Evolutionary conservation across 2,113 vertebrate genomes (phyloP).

Genomic region (Scytalopus superciliaris): DNA sequence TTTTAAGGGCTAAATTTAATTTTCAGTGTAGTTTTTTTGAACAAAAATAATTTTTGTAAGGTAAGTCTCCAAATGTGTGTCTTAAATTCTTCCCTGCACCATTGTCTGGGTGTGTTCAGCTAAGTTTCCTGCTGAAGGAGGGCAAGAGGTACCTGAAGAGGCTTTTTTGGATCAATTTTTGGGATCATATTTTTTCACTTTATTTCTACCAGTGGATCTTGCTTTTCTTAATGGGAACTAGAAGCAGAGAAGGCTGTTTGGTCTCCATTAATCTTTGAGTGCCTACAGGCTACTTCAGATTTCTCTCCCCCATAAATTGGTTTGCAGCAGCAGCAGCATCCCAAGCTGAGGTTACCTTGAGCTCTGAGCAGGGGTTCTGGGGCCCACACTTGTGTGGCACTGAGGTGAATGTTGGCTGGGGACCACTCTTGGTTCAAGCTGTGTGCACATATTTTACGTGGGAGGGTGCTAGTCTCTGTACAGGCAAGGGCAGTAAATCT

Average conservation of each 20-base stretch:
- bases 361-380: background rate
- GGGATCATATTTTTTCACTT: background rate
- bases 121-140: background rate
- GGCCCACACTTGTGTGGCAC: background rate
- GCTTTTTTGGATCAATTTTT: background rate
- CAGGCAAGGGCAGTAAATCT: background rate
- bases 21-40: background rate
- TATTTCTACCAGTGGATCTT: background rate
- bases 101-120: background rate
- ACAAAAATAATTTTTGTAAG: background rate
- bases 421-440: background rate
- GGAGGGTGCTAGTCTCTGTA: background rate
- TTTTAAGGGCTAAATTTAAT: background rate
- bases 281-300: background rate
- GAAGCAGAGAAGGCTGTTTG: background rate
- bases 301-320: background rate
- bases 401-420: background rate
- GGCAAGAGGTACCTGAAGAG: background rate
- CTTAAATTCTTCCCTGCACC: background rate
- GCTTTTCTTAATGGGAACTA: background rate
- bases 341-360: fast-evolving
- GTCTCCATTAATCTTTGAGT: background rate
- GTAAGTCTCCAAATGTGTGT: background rate
- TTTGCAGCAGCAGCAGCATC: background rate
- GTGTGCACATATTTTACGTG: background rate